Base-by-base conservation (phyloP, 2,113 vertebrate genomes). In the Varanus komodoensis region DNA sequence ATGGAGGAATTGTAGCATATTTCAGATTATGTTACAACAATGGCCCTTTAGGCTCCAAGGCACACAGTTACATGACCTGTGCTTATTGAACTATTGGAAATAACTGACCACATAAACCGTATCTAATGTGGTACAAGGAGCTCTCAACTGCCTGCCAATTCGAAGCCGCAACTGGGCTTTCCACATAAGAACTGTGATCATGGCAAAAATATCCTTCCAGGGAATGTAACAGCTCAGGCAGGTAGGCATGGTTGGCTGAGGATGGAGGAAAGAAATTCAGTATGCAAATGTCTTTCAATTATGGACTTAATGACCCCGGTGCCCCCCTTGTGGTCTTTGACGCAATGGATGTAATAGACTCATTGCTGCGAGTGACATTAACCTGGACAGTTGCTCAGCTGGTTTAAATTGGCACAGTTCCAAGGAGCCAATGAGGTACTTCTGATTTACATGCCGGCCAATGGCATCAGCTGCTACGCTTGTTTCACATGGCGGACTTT, bases 201-300 rank as follows among this genome's bases (percentile, higher is more conserved):
- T 44, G 74, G 44, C 32, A 71, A 79, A 79, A 69, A 57, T 85
- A 38, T 54, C 44, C 71, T 89, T 86, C n/a, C 83, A 9, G 64
- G 74, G 74, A 48, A 54, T 69, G 23, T 69, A 54, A 14, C n/a
- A 23, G 57, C n/a, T n/a, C 75, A 57, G 23, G 50, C 34, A 80
- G 74, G 74, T 79, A 57, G 64, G 75, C 83, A 85, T 14, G 82
- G 48, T 79, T 54, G 71, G 25, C 64, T 71, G 83, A 71, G 25
- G 54, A 80, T 21, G 34, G 64, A 71, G 83, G 44, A 86, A 80
- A 80, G 75, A 74, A 89, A 89, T 89, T 78, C 61, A 34, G 73
- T 79, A 64, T 84, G 73, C 89, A 86, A 90, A 86, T 71, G 74
- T 86, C 89, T 86, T 90, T 90, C 83, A 90, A 80, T 90, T 90